Percentiles rank a stretch among this genome's conserved stretches.
Conservation (phyloP, 2,888 invertebrate genomes). For the Merodon equestris region DNA sequence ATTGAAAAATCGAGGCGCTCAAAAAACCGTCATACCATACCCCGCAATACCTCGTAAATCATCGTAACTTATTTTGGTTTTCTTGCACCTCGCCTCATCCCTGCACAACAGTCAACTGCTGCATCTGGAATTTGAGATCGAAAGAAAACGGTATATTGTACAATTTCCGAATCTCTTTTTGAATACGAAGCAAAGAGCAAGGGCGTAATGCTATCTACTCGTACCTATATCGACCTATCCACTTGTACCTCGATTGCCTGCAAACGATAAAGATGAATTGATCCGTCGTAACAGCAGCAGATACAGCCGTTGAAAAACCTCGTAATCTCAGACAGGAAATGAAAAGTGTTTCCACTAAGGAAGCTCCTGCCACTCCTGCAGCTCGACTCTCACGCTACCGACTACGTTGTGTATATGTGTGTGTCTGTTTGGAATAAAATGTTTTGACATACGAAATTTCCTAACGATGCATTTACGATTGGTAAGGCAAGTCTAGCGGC, state of each 20-base stretch:
- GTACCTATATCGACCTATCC: background rate
- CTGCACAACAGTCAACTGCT: background rate
- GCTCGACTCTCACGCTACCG: conserved; percentile 15
- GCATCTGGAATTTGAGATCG: background rate
- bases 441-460: conserved; percentile 66
- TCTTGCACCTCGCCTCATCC: background rate
- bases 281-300: conserved; percentile 40
- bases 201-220: too few species aligned
- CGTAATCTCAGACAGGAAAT: conserved; percentile 67
- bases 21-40: background rate
- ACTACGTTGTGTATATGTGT: background rate
- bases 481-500: conserved; percentile 30
- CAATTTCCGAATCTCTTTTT: conserved; percentile 33
- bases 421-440: conserved; percentile 42
- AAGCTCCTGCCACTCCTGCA: conserved; percentile 29
- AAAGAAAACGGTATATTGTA: conserved; percentile 28
- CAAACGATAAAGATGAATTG: conserved; percentile 62
- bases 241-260: conserved; percentile 14
- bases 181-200: conserved; percentile 11
- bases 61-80: conserved; percentile 11
- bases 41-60: conserved; percentile 21
- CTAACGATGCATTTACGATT: conserved; percentile 58
- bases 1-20: conserved; percentile 30
- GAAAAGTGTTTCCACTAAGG: conserved; percentile 65
- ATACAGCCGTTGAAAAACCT: conserved; percentile 14